A percentile compares a stretch with the other conserved stretches of the same genome.
phyloP scores from a whole-genome alignment of 2,113 vertebrate species.

The Elachura formosa region DNA sequence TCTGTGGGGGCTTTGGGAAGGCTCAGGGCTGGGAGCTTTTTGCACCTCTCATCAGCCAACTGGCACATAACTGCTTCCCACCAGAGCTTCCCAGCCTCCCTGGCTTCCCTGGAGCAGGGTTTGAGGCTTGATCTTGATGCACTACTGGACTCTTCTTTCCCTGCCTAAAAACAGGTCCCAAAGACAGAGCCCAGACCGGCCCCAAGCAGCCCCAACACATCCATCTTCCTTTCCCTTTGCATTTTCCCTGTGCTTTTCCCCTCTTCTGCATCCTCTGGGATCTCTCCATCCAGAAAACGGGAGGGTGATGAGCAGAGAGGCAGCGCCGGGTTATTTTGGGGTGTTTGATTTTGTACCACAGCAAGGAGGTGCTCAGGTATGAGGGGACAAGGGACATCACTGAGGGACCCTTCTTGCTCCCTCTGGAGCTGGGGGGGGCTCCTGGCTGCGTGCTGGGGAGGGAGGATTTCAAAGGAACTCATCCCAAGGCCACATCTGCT shows the following conservation, averaged over 20 bases:
- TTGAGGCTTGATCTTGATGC: background rate
- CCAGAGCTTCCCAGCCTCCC: background rate
- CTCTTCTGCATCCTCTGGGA: background rate
- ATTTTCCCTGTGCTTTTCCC: background rate
- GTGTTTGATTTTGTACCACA: background rate
- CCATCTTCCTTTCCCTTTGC: background rate
- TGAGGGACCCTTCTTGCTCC: accelerated
- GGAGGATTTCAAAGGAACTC: conserved; percentile 34
- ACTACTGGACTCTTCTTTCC: background rate
- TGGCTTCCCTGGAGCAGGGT: background rate
- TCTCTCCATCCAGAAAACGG: background rate
- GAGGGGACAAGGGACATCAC: background rate
- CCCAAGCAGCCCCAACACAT: background rate
- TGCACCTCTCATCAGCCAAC: background rate
- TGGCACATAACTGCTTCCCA: background rate
- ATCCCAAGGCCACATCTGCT: conserved; percentile 53
- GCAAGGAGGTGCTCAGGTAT: background rate
- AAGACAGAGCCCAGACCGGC: background rate
- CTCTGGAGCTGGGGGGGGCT: background rate
- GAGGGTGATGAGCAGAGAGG: accelerated
- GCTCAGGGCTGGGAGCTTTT: background rate
- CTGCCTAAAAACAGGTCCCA: background rate
- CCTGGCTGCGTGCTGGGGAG: background rate
- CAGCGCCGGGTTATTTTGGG: accelerated
- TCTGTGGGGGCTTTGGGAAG: background rate